phyloP scores from a whole-genome alignment of 2,888 invertebrate species.

The Abrostola tripartita region DNA sequence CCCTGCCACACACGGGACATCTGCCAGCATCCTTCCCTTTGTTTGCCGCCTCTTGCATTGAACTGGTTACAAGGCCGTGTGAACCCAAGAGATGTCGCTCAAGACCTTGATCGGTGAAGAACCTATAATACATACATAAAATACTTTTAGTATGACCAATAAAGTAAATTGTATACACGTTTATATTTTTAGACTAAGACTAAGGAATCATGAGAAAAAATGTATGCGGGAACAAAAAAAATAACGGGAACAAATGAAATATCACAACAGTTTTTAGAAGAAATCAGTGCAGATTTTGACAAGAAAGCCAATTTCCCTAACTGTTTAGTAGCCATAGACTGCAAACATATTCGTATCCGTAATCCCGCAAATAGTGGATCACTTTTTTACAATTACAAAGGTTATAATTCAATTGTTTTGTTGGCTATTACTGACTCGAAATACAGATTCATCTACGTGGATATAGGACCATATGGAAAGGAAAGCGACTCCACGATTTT shows the following conservation, averaged over 20 bases:
- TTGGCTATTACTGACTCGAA: constrained; percentile 25
- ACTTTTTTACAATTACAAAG: constrained; percentile 49
- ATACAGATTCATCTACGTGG: constrained; percentile 24
- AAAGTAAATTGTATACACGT: too few relatives aligned
- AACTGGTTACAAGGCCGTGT: constrained; percentile 97
- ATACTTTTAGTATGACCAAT: background rate
- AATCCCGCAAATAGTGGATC: constrained; percentile 37
- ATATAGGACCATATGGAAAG: constrained; percentile 48
- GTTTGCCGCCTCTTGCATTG: constrained; percentile 98
- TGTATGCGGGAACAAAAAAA: too few relatives aligned
- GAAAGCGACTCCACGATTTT: constrained; percentile 41
- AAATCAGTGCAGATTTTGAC: constrained; percentile 37
- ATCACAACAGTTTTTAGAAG: constrained; percentile 45
- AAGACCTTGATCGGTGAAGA: constrained; percentile 98
- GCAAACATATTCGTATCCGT: constrained; percentile 49
- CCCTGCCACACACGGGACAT: constrained; percentile 98
- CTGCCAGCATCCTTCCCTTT: constrained; percentile 97
- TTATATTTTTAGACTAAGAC: too few relatives aligned
- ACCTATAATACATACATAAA: constrained; percentile 83
- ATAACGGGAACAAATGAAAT: too few relatives aligned
- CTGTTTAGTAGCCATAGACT: constrained; percentile 47
- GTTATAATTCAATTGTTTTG: constrained; percentile 46
- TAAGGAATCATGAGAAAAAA: too few relatives aligned
- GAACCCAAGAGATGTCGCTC: constrained; percentile 98
- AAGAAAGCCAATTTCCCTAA: constrained; percentile 49